Conservation (phyloP, 2,797 vertebrate genomes). For the Aratinga solstitialis region DNA sequence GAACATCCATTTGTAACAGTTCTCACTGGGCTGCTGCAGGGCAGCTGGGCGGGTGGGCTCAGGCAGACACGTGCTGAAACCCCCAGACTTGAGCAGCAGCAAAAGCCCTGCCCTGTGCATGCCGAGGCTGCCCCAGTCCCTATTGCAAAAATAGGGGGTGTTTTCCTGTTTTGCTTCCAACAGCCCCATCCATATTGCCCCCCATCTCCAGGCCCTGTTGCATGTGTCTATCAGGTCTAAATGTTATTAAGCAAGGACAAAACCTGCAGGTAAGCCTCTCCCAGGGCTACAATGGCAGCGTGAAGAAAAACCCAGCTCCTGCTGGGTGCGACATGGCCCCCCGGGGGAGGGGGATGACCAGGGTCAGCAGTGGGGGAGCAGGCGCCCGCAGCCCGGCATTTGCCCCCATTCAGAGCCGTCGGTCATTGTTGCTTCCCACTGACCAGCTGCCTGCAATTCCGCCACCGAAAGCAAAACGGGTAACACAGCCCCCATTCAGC, state of each 20-base stretch:
- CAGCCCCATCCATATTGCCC: slow-evolving; percentile 53
- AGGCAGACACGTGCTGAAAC: not conserved
- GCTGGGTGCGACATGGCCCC: slow-evolving; percentile 69
- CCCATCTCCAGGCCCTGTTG: slow-evolving; percentile 34
- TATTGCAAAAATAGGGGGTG: not conserved
- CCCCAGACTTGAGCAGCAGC: not conserved
- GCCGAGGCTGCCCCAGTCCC: not conserved
- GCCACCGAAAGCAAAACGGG: slow-evolving; percentile 71
- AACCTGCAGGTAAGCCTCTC: slow-evolving; percentile 53
- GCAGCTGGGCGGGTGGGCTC: not conserved
- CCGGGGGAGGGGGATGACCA: slow-evolving; percentile 61
- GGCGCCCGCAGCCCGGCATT: slow-evolving; percentile 66
- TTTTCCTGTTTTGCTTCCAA: slow-evolving; percentile 57
- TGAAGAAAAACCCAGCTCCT: slow-evolving; percentile 49
- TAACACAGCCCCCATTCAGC: slow-evolving; percentile 74
- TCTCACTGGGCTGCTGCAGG: fast-evolving
- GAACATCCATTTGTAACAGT: not conserved
- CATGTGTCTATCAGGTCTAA: slow-evolving; percentile 59
- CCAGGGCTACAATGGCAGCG: not conserved
- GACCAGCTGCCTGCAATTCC: slow-evolving; percentile 83
- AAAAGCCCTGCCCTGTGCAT: not conserved
- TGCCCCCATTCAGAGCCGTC: slow-evolving; percentile 49
- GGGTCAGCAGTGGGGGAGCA: slow-evolving; percentile 74
- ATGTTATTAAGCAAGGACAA: slow-evolving; percentile 32
- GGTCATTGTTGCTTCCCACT: slow-evolving; percentile 76